Conservation (phyloP, 2,113 vertebrate species). For the Microcebus griseorufus region DNA sequence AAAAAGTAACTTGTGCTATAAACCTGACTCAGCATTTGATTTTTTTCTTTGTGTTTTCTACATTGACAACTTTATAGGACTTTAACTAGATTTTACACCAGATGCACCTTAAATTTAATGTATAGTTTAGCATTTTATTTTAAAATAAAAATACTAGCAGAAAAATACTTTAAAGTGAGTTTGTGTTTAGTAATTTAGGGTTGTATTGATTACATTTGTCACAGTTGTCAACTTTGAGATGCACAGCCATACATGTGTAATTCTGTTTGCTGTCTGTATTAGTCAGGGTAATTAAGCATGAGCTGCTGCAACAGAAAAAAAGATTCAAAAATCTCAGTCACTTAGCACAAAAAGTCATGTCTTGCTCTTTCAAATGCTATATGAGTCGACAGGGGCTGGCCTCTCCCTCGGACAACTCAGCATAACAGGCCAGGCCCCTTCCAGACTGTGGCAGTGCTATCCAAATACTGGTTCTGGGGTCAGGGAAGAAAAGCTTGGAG, state of each 20-base stretch:
- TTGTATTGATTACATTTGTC: conserved; percentile 44
- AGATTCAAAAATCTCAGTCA: background rate
- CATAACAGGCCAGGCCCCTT: background rate
- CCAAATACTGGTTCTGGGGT: background rate
- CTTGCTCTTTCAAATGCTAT: background rate
- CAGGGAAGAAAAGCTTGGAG: background rate
- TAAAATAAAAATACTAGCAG: conserved; percentile 18
- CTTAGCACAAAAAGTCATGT: background rate
- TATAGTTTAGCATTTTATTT: background rate
- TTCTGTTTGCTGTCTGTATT: conserved; percentile 18
- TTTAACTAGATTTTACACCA: background rate
- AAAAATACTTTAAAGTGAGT: background rate
- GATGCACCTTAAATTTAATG: background rate
- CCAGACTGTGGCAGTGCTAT: background rate
- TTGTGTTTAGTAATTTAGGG: background rate
- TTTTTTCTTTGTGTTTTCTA: background rate
- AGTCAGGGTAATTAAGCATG: background rate
- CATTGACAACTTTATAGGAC: background rate
- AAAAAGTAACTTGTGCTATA: background rate
- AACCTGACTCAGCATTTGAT: background rate
- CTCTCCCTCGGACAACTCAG: background rate
- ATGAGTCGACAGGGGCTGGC: background rate
- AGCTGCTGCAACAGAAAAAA: background rate
- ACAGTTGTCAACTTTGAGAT: background rate
- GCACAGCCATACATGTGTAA: background rate